Conservation (phyloP, 2,888 invertebrate genomes). For the Apotomis capreana region DNA sequence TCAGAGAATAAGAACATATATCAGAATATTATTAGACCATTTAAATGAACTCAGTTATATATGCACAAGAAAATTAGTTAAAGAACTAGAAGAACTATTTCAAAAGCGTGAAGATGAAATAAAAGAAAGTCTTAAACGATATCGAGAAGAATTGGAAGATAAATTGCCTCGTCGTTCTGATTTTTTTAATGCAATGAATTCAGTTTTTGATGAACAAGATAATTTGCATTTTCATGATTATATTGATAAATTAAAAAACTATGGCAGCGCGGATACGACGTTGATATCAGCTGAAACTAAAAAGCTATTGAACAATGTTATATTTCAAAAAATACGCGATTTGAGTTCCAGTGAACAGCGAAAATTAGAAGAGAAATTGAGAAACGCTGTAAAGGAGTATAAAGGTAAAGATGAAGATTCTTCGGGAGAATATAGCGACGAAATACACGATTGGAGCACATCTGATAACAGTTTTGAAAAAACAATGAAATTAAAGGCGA, state of each 20-base stretch:
- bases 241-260: constrained; percentile 51
- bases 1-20: constrained; percentile 51
- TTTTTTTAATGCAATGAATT: constrained; percentile 61
- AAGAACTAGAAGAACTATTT: constrained; percentile 52
- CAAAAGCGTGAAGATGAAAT: constrained; percentile 54
- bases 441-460: no score
- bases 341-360: constrained; percentile 47
- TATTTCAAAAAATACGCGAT: constrained; percentile 48
- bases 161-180: constrained; percentile 45
- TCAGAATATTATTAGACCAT: constrained; percentile 51
- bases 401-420: no score
- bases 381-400: constrained; percentile 54
- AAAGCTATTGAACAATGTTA: constrained; percentile 49
- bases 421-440: no score
- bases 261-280: constrained; percentile 46
- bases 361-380: constrained; percentile 51
- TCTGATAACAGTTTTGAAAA: no score
- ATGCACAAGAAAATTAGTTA: constrained; percentile 53
- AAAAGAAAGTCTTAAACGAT: constrained; percentile 49
- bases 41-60: constrained; percentile 50
- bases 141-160: constrained; percentile 49
- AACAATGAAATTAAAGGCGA: neutral
- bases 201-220: constrained; percentile 56
- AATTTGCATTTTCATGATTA: constrained; percentile 61
- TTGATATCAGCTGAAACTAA: constrained; percentile 49